Percentiles rank a stretch among this genome's conserved stretches.
Conservation (phyloP, 1,140 invertebrate genomes). For the Trachelipus rathkii region DNA sequence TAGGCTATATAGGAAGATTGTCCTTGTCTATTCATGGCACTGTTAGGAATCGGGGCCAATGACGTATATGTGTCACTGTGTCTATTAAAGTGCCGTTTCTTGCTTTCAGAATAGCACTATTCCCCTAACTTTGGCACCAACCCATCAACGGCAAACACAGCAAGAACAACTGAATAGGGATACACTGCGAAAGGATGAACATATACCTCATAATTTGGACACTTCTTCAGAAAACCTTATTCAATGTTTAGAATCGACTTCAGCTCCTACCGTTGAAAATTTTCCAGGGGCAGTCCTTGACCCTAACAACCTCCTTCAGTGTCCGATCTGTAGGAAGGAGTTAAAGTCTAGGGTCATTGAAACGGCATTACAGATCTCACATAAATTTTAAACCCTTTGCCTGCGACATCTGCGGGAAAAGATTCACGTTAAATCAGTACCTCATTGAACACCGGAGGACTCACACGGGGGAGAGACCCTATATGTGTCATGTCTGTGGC, state of each 20-base stretch:
- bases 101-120: slow-evolving; percentile 12
- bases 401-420: slow-evolving; percentile 53
- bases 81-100: slow-evolving; percentile 45
- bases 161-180: not conserved
- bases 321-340: slow-evolving; percentile 62
- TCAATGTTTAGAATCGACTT: not conserved
- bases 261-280: not conserved
- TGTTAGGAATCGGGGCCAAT: too few species aligned
- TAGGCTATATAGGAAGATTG: too few species aligned
- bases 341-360: slow-evolving; percentile 55
- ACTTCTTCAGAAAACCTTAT: too few species aligned
- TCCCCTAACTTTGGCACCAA: not conserved
- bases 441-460: slow-evolving; percentile 77
- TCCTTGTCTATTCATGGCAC: too few species aligned
- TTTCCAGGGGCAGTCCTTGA: slow-evolving; percentile 12
- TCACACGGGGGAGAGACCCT: slow-evolving; percentile 70
- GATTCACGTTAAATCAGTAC: slow-evolving; percentile 64
- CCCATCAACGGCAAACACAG: not conserved
- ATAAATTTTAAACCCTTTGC: slow-evolving; percentile 55
- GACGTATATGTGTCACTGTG: slow-evolving; percentile 1
- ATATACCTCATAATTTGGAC: too few species aligned
- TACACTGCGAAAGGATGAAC: too few species aligned
- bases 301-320: slow-evolving; percentile 53
- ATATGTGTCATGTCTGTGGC: slow-evolving; percentile 69
- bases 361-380: slow-evolving; percentile 50